Conservation (phyloP, 2,113 vertebrate species). For the Phyllostomus hastatus region DNA sequence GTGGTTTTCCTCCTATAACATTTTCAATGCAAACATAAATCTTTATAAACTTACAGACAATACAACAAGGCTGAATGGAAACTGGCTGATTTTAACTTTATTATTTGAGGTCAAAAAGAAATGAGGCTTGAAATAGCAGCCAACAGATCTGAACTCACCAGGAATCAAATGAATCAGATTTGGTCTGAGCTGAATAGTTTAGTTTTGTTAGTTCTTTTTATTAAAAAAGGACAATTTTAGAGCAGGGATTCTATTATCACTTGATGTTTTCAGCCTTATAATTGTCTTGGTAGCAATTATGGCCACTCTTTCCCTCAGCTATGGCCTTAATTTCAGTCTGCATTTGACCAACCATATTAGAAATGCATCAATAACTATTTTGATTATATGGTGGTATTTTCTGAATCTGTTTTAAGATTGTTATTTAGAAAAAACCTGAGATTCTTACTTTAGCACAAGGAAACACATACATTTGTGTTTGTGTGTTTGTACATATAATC, state of each 20-base stretch:
- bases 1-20: constrained; percentile 39
- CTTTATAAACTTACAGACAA: constrained; percentile 52
- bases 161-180: constrained; percentile 54
- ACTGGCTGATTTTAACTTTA: constrained; percentile 56
- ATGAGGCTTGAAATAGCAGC: constrained; percentile 66
- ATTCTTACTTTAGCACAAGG: neutral
- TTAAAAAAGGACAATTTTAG: neutral
- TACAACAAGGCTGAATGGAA: constrained; percentile 35
- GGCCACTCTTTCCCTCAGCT: neutral
- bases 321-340: constrained; percentile 14
- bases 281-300: constrained; percentile 42
- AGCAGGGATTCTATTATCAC: constrained; percentile 25
- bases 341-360: neutral
- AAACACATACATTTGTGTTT: neutral
- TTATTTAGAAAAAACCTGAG: neutral
- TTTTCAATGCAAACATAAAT: constrained; percentile 48
- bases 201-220: constrained; percentile 44
- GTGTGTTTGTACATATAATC: neutral
- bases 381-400: neutral
- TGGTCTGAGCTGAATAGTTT: constrained; percentile 1
- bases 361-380: constrained; percentile 35
- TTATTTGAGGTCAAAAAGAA: constrained; percentile 64
- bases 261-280: constrained; percentile 16
- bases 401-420: neutral
- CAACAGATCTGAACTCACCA: constrained; percentile 34